Evolutionary conservation across 2,888 invertebrate genomes (phyloP).

Genomic region (Rambutsinella grinnellia): DNA sequence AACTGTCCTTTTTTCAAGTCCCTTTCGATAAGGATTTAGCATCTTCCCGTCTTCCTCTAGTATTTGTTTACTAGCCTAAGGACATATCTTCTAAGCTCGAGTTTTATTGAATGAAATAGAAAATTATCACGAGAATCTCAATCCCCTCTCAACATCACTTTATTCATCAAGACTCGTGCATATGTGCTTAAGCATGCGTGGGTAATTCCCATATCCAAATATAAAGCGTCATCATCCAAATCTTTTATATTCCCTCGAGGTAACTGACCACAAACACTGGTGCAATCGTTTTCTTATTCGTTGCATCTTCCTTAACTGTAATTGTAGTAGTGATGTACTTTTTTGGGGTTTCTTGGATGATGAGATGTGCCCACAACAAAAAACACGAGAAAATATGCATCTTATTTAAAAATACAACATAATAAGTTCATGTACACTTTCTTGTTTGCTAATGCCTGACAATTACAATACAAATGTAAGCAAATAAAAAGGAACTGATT

Average conservation of each 20-base stretch:
- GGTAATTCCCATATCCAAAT: constrained; percentile 51
- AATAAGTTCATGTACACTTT: too few species aligned
- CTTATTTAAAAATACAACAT: too few species aligned
- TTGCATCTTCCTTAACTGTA: not conserved
- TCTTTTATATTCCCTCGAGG: constrained; percentile 34
- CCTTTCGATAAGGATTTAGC: constrained; percentile 42
- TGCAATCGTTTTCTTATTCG: not conserved
- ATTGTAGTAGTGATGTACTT: not conserved
- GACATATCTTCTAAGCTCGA: not conserved
- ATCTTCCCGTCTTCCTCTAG: not conserved
- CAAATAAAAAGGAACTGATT: not conserved
- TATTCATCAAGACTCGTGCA: constrained; percentile 20
- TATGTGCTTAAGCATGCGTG: constrained; percentile 18
- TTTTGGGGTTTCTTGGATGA: not conserved
- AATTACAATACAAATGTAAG: not conserved
- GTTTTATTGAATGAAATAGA: not conserved
- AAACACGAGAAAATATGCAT: too few species aligned
- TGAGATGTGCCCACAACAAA: not conserved
- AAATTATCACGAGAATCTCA: not conserved
- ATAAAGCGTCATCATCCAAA: constrained; percentile 27
- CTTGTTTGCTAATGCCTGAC: not conserved
- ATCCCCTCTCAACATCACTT: not conserved
- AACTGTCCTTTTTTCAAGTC: constrained; percentile 27
- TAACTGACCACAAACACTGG: constrained; percentile 52
- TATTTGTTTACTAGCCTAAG: not conserved